phyloP scores from a whole-genome alignment of 1,140 invertebrate species.

The Drosophila orena region DNA sequence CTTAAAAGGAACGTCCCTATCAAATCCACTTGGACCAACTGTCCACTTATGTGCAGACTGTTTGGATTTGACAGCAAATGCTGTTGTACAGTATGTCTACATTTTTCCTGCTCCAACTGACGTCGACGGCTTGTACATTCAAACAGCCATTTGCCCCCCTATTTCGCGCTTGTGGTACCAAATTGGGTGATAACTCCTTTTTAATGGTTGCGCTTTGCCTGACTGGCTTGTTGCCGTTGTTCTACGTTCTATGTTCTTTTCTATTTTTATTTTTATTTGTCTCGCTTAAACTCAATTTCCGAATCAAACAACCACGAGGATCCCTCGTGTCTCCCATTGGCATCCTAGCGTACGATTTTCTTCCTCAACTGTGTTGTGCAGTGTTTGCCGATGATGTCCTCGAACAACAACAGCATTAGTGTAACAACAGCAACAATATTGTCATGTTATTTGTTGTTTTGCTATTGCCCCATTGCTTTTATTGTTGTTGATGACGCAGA shows the following conservation, averaged over 20 bases:
- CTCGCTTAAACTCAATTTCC: conserved; percentile 79
- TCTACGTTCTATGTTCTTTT: conserved; percentile 44
- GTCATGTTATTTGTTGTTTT: conserved; percentile 57
- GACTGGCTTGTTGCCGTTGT: conserved; percentile 42
- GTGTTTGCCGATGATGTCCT: conserved; percentile 68
- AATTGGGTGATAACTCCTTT: conserved; percentile 81
- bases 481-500: conserved; percentile 71
- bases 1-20: too few relatives aligned
- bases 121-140: conserved; percentile 30
- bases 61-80: conserved; percentile 61
- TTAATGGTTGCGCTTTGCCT: conserved; percentile 64
- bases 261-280: conserved; percentile 74
- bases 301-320: conserved; percentile 79
- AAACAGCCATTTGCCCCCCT: conserved; percentile 12
- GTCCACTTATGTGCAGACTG: conserved; percentile 32
- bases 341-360: conserved; percentile 6
- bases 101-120: conserved; percentile 62
- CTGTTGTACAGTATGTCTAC: conserved; percentile 64
- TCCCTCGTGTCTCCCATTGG: conserved; percentile 41
- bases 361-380: conserved; percentile 31
- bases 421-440: conserved; percentile 41
- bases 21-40: background rate
- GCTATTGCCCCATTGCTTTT: conserved; percentile 67
- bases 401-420: conserved; percentile 34
- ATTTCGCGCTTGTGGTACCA: conserved; percentile 80